A percentile compares a stretch with the other conserved stretches of the same genome.
These are phyloP conservation scores for Synergus laeviventris DNA, from an alignment of 2,888 invertebrate genomes.

Conservation along the genomic window DNA sequence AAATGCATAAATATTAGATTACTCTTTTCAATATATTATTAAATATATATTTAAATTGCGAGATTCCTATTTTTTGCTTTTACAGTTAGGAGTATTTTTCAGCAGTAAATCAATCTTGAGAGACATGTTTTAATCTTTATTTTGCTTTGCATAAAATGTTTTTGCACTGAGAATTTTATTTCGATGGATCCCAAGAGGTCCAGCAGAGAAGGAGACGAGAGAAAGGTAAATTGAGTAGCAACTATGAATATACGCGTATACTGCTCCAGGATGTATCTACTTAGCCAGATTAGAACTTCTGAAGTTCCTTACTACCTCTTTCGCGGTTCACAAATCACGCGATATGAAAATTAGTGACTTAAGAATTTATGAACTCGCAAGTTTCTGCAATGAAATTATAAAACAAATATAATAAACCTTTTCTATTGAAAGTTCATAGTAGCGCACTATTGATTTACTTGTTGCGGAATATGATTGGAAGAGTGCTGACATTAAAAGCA, in stretches of 20 bases:
- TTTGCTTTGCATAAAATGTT: not conserved
- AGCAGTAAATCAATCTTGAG: not conserved
- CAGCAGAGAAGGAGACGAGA: slow-evolving; percentile 15
- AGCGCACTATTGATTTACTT: not conserved
- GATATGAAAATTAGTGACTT: not conserved
- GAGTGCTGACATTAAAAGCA: not conserved
- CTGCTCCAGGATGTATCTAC: slow-evolving; percentile 9
- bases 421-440: slow-evolving; percentile 22
- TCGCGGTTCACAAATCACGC: slow-evolving; percentile 3
- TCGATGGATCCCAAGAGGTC: not conserved
- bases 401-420: not conserved
- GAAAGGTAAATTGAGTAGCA: slow-evolving; percentile 17
- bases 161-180: not conserved
- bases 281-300: slow-evolving; percentile 6
- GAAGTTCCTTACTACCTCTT: slow-evolving; percentile 8
- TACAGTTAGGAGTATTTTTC: not conserved
- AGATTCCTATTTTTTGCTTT: no score
- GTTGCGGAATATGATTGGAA: not conserved
- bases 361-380: not conserved
- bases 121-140: not conserved
- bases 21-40: no score
- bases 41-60: no score
- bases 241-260: not conserved
- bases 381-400: not conserved
- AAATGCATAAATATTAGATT: not conserved